Evolutionary conservation across 2,113 vertebrate genomes (phyloP).

Genomic region (Rhabdornis inornatus): DNA sequence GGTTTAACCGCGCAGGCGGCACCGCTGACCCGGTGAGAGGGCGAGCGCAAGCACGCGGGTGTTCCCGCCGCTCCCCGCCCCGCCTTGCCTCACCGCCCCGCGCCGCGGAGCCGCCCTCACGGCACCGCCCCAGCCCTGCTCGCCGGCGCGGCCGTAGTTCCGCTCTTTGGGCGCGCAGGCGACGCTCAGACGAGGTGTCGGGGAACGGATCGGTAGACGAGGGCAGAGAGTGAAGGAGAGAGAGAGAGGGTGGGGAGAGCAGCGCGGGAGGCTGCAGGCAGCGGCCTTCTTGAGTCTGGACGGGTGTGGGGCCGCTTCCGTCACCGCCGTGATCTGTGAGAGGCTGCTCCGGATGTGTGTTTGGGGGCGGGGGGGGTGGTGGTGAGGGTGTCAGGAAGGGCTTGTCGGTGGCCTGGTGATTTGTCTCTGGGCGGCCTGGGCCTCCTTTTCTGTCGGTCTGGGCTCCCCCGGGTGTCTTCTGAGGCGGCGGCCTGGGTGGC

Average conservation of each 20-base stretch:
- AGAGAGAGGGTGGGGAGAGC: not conserved
- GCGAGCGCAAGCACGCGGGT: rapidly evolving
- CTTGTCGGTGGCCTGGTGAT: not conserved
- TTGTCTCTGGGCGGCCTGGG: not conserved
- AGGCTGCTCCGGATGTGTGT: not conserved
- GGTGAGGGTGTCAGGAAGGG: not conserved
- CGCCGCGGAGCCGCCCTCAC: not conserved
- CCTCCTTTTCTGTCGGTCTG: not conserved
- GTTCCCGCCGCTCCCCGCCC: not conserved
- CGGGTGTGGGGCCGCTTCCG: no score
- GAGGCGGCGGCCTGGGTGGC: not conserved
- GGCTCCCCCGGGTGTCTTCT: not conserved
- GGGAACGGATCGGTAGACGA: not conserved
- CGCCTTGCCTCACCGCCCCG: not conserved
- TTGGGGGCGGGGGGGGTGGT: no score
- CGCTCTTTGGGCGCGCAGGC: not conserved
- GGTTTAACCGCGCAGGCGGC: no score
- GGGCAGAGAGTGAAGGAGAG: no score
- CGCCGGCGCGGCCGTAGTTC: rapidly evolving
- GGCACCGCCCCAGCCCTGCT: not conserved
- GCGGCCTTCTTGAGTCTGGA: not conserved
- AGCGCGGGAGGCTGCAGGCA: not conserved
- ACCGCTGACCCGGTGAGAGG: rapidly evolving
- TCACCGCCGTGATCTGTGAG: not conserved
- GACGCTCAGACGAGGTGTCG: not conserved